A percentile compares a stretch with the other conserved stretches of the same genome.
Evolutionary conservation across 2,888 invertebrate genomes (phyloP).

Genomic region (Agriopis aurantiaria): DNA sequence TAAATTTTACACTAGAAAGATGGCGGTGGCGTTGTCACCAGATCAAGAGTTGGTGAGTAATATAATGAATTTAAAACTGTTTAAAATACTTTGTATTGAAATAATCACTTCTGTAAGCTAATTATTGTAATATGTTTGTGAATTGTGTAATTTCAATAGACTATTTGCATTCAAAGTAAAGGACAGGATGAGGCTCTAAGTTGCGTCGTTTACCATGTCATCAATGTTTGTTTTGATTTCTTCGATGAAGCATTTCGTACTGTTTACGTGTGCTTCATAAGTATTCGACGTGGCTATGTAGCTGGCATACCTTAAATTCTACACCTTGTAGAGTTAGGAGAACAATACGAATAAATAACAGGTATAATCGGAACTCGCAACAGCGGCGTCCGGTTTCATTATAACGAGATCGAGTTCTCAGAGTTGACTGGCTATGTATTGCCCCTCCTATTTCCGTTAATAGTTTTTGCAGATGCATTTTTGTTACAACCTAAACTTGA

Average conservation of each 20-base stretch:
- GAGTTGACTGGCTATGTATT: conserved; percentile 29
- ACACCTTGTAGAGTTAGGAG: neutral
- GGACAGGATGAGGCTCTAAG: conserved; percentile 43
- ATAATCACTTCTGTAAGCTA: neutral
- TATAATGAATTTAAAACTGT: conserved; percentile 46
- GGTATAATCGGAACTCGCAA: conserved; percentile 11
- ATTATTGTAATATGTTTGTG: neutral
- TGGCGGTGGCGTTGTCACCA: conserved; percentile 91
- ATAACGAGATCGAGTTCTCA: conserved; percentile 42
- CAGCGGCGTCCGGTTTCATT: conserved; percentile 29
- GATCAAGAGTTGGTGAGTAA: conserved; percentile 92
- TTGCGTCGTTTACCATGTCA: conserved; percentile 79
- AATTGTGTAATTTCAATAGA: neutral
- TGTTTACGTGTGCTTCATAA: conserved; percentile 40
- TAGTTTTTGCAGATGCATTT: conserved; percentile 44
- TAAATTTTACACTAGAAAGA: conserved; percentile 61
- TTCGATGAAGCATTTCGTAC: conserved; percentile 41
- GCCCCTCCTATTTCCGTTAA: conserved; percentile 58
- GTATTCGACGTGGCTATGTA: conserved; percentile 5
- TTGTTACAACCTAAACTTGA: conserved; percentile 9
- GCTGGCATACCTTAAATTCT: neutral
- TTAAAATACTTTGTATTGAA: neutral
- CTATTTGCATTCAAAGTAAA: neutral
- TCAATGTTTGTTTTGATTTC: conserved; percentile 85
- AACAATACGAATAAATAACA: conserved; percentile 5